Conservation (phyloP, 1,140 invertebrate species). For the Drosophila insularis region DNA sequence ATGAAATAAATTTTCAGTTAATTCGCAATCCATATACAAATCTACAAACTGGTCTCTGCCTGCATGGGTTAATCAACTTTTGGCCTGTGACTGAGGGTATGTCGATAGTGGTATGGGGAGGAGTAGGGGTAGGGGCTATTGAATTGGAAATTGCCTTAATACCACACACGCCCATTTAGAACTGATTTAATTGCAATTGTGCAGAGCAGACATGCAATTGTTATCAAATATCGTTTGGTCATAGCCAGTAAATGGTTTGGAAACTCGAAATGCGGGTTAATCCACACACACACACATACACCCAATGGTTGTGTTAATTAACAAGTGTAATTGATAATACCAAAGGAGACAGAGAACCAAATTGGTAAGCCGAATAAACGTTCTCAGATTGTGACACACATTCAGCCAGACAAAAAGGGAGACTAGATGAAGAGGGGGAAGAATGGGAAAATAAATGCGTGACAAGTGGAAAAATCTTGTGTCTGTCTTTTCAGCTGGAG, state of each 20-base stretch:
- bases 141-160: slow-evolving; percentile 52
- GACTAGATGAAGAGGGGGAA: slow-evolving; percentile 14
- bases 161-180: slow-evolving; percentile 61
- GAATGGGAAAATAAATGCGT: slow-evolving; percentile 57
- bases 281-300: slow-evolving; percentile 31
- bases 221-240: slow-evolving; percentile 58
- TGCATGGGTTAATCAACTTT: slow-evolving; percentile 51
- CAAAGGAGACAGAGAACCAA: slow-evolving; percentile 21
- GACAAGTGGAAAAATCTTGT: slow-evolving; percentile 69
- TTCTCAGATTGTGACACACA: slow-evolving; percentile 58
- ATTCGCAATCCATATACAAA: slow-evolving; percentile 1
- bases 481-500: slow-evolving; percentile 38
- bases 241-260: slow-evolving; percentile 37
- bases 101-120: background rate
- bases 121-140: background rate
- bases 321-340: slow-evolving; percentile 77
- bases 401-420: slow-evolving; percentile 25
- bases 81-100: background rate
- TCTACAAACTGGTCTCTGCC: slow-evolving; percentile 19
- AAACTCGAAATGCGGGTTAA: slow-evolving; percentile 64
- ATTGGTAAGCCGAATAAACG: slow-evolving; percentile 31
- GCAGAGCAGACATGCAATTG: slow-evolving; percentile 67
- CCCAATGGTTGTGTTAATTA: slow-evolving; percentile 56
- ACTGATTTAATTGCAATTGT: slow-evolving; percentile 78
- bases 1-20: slow-evolving; percentile 35